A percentile compares a stretch with the other conserved stretches of the same genome.
These are phyloP conservation scores for Steatornis caripensis DNA, from an alignment of 2,113 vertebrate genomes.

Conservation along the genomic window DNA sequence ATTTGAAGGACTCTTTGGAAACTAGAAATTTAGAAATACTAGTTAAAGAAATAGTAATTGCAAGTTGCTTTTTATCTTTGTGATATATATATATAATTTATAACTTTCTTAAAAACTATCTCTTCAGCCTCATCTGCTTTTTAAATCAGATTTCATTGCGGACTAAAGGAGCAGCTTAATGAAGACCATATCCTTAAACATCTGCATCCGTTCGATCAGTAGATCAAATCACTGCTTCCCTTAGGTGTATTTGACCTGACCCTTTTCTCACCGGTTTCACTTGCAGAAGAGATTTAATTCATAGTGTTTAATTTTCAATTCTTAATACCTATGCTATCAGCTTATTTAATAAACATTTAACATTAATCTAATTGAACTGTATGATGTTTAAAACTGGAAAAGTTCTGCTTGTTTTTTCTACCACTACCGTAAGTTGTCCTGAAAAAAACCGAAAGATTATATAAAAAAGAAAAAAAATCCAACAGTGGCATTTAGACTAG, in stretches of 20 bases:
- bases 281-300: background rate
- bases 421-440: background rate
- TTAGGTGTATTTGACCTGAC: conserved; percentile 2
- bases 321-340: background rate
- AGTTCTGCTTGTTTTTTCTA: background rate
- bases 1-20: conserved; percentile 13
- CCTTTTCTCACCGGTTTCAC: background rate
- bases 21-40: background rate
- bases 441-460: background rate
- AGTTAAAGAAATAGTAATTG: background rate
- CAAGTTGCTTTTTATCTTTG: conserved; percentile 4
- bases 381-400: background rate
- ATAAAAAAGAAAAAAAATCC: background rate
- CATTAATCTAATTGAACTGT: background rate
- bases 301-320: background rate
- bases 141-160: background rate
- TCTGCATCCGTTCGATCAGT: background rate
- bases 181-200: conserved; percentile 41
- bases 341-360: conserved; percentile 14
- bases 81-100: background rate
- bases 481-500: background rate
- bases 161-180: background rate
- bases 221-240: conserved; percentile 9
- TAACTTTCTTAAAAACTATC: background rate
- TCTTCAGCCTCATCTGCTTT: background rate